Conservation (phyloP, 1,140 invertebrate genomes). For the Papilio aristodemus region DNA sequence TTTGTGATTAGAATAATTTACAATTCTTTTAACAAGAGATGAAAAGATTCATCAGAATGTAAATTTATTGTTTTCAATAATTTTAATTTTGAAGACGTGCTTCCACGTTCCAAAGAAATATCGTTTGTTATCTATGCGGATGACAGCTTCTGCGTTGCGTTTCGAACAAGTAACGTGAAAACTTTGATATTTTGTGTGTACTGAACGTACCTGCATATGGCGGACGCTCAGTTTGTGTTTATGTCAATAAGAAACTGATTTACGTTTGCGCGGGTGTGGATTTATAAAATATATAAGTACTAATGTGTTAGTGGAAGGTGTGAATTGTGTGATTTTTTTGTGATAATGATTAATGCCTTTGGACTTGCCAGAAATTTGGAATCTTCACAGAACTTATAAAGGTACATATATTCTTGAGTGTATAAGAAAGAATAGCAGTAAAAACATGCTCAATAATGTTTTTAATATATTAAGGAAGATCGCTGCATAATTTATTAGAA, state of each 20-base stretch:
- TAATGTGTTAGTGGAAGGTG: constrained; percentile 70
- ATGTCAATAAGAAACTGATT: constrained; percentile 79
- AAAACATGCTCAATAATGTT: background rate
- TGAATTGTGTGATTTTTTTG: constrained; percentile 69
- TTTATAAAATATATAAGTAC: constrained; percentile 64
- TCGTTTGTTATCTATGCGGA: background rate
- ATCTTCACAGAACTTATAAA: constrained; percentile 69
- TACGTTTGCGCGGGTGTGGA: constrained; percentile 78
- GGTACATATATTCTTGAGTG: constrained; percentile 65
- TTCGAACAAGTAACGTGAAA: constrained; percentile 49
- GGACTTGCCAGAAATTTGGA: constrained; percentile 65
- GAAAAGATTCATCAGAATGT: background rate
- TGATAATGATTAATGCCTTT: constrained; percentile 72
- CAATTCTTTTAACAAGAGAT: background rate
- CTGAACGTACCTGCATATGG: constrained; percentile 77
- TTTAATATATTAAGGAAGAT: background rate
- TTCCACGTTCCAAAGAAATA: background rate
- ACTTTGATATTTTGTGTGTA: constrained; percentile 57
- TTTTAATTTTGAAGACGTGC: background rate
- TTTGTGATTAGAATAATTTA: background rate
- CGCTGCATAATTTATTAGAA: background rate
- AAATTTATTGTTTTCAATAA: background rate
- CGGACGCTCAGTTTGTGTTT: constrained; percentile 78
- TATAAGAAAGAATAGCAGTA: background rate
- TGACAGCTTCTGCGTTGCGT: constrained; percentile 34